phyloP scores from a whole-genome alignment of 2,888 invertebrate genomes.

The Thysanoteuthis rhombus region DNA sequence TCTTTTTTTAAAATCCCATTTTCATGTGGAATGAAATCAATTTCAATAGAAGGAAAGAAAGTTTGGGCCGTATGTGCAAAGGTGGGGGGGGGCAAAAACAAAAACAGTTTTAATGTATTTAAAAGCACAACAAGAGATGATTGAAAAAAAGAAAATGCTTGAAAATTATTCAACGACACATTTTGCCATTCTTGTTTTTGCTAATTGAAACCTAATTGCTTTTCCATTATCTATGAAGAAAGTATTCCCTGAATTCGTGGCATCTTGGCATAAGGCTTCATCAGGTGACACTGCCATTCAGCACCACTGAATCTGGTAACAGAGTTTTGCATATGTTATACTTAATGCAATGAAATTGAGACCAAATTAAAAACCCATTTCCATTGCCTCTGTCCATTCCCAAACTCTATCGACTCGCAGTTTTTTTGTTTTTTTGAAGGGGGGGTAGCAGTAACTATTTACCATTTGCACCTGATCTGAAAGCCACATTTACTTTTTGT shows the following conservation, averaged over 20 bases:
- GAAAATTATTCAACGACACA: slow-evolving; percentile 12
- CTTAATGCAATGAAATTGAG: neutral
- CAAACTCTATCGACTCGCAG: neutral
- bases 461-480: neutral
- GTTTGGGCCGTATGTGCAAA: neutral
- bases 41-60: neutral
- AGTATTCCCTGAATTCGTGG: neutral
- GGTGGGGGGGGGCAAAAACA: neutral
- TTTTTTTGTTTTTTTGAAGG: neutral
- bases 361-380: neutral
- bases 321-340: neutral
- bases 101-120: slow-evolving; percentile 12
- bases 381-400: neutral
- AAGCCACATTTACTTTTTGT: neutral
- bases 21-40: neutral
- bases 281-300: neutral
- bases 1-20: neutral
- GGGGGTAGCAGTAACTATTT: neutral
- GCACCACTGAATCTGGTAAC: neutral
- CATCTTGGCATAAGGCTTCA: neutral
- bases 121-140: neutral
- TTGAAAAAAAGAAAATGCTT: neutral
- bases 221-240: slow-evolving; percentile 12
- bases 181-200: neutral
- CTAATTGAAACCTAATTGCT: neutral